Conservation (phyloP, 1,140 invertebrate genomes). For the Mercenaria mercenaria region DNA sequence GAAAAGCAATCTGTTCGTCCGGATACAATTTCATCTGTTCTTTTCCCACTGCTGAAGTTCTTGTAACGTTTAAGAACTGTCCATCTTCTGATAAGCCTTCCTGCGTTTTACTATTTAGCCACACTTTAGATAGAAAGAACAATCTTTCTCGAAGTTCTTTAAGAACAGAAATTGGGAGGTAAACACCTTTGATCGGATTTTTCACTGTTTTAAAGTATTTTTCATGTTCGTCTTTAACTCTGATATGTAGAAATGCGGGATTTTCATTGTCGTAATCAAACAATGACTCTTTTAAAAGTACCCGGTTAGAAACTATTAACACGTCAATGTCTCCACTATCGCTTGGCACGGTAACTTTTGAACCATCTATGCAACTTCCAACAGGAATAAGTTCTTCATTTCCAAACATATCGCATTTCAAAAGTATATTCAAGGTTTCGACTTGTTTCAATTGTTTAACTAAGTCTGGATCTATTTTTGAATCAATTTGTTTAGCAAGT, state of each 20-base stretch:
- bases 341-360: background rate
- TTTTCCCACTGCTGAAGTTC: background rate
- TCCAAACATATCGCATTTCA: background rate
- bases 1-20: background rate
- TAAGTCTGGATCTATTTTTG: background rate
- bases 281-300: background rate
- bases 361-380: conserved; percentile 12
- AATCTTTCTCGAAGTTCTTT: background rate
- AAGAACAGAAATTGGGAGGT: background rate
- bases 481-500: background rate
- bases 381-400: conserved; percentile 7
- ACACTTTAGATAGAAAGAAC: background rate
- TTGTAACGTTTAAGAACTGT: background rate
- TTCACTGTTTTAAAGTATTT: background rate
- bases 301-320: background rate
- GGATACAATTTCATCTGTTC: background rate
- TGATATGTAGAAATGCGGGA: conserved; percentile 14
- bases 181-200: background rate
- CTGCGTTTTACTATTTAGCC: background rate
- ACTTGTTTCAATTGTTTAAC: background rate
- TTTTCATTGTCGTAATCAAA: background rate
- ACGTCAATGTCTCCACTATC: conserved; percentile 20
- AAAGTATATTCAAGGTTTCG: background rate
- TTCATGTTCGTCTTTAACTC: background rate
- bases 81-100: background rate